These are phyloP conservation scores for Labeo rohita DNA, from an alignment of 2,113 vertebrate species.

Conservation along the genomic window DNA sequence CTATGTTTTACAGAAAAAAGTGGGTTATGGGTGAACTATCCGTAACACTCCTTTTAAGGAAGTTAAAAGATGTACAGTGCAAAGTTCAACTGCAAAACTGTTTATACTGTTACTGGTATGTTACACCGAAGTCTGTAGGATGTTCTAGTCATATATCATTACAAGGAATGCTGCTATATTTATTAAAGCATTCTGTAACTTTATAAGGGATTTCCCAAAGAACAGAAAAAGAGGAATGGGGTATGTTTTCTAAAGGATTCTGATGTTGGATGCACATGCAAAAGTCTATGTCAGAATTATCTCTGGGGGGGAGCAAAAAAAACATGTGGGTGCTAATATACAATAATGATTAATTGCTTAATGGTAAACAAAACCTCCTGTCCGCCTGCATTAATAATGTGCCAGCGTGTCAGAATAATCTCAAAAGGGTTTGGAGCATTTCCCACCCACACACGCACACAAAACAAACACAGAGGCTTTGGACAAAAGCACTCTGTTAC, in stretches of 20 bases:
- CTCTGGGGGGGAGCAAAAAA: not conserved
- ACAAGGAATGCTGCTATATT: not conserved
- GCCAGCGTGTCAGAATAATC: slow-evolving; percentile 50
- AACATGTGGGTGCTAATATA: slow-evolving; percentile 37
- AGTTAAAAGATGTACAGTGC: not conserved
- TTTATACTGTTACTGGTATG: not conserved
- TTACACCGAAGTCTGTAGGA: not conserved
- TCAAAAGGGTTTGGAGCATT: slow-evolving; percentile 51
- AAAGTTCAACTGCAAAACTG: not conserved
- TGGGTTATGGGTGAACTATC: not conserved
- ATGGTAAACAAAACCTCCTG: slow-evolving; percentile 45
- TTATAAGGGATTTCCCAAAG: slow-evolving; percentile 17
- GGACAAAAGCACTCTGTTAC: slow-evolving; percentile 41
- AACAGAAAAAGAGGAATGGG: not conserved
- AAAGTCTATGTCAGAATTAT: not conserved
- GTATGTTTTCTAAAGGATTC: not conserved
- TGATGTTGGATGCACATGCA: not conserved
- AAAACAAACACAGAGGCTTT: slow-evolving; percentile 35
- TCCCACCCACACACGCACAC: slow-evolving; percentile 28
- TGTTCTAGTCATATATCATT: slow-evolving; percentile 5
- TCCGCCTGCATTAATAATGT: slow-evolving; percentile 46
- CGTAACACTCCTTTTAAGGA: not conserved
- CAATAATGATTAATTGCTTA: slow-evolving; percentile 34
- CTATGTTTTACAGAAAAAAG: not conserved
- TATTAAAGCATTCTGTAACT: not conserved